Percentiles rank a stretch among this genome's conserved stretches.
Conservation (phyloP, 2,888 invertebrate species). For the Drosophila nr. perissopoda region DNA sequence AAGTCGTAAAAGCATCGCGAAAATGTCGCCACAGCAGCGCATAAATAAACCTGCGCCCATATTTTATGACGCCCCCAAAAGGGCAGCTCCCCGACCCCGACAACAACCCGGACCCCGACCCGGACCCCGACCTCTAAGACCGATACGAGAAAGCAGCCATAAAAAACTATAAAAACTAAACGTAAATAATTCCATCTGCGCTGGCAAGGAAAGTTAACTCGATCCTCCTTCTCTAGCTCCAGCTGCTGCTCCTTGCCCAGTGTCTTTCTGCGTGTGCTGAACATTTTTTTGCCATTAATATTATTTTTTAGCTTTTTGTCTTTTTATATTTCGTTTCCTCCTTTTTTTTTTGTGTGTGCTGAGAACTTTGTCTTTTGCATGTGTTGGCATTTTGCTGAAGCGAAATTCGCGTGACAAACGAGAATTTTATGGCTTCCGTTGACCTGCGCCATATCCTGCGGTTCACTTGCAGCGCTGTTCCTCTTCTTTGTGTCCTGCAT, state of each 20-base stretch:
- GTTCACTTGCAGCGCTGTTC: slow-evolving; percentile 67
- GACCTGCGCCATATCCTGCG: slow-evolving; percentile 84
- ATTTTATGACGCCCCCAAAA: slow-evolving; percentile 70
- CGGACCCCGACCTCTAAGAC: slow-evolving; percentile 6
- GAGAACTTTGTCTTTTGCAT: slow-evolving; percentile 81
- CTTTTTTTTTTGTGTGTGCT: slow-evolving; percentile 11
- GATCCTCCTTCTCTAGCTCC: slow-evolving; percentile 17
- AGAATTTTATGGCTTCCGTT: slow-evolving; percentile 85
- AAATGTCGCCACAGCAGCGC: slow-evolving; percentile 71
- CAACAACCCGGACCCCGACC: background rate
- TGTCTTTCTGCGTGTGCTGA: slow-evolving; percentile 38
- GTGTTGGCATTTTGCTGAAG: slow-evolving; percentile 75
- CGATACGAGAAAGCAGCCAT: slow-evolving; percentile 53
- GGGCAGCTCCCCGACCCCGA: background rate
- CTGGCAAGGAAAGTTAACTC: slow-evolving; percentile 62
- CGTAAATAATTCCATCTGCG: slow-evolving; percentile 81
- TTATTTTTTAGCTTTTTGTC: slow-evolving; percentile 62
- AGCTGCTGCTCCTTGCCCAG: background rate
- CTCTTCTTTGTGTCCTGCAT: slow-evolving; percentile 42
- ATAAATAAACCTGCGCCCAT: slow-evolving; percentile 81
- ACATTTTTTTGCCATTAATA: slow-evolving; percentile 70
- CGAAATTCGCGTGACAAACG: slow-evolving; percentile 85
- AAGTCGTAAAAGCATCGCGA: slow-evolving; percentile 72
- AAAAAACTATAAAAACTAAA: slow-evolving; percentile 83
- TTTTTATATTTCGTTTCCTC: slow-evolving; percentile 37